Evolutionary conservation across 1,140 invertebrate species (phyloP).

Genomic region (Melanaphis sacchari): DNA sequence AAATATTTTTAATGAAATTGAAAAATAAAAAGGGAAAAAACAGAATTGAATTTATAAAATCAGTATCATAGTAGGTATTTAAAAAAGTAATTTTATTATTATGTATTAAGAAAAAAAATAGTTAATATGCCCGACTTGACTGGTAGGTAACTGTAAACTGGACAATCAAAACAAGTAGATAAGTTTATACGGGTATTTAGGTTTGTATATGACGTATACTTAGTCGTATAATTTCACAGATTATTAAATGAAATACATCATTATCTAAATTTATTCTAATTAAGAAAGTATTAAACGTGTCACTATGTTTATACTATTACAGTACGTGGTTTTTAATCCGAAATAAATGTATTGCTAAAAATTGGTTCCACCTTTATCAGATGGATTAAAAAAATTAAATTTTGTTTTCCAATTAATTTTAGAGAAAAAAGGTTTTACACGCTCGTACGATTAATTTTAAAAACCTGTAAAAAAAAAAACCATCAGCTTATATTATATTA

Average conservation of each 20-base stretch:
- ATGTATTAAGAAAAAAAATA: too few relatives aligned
- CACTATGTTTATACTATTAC: neutral
- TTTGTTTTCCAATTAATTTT: constrained; percentile 30
- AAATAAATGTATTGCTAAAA: neutral
- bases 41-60: too few relatives aligned
- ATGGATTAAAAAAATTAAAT: neutral
- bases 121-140: too few relatives aligned
- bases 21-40: too few relatives aligned
- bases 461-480: constrained; percentile 2
- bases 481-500: neutral
- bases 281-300: neutral
- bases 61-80: too few relatives aligned
- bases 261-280: neutral
- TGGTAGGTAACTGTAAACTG: neutral
- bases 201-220: neutral
- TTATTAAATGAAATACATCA: neutral
- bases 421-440: neutral
- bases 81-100: too few relatives aligned
- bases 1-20: too few relatives aligned
- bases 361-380: neutral
- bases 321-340: neutral
- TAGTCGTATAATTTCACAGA: neutral
- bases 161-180: neutral
- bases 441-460: neutral
- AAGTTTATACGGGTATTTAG: neutral